Evolutionary conservation across 2,113 vertebrate species (phyloP), one percentile per base, ranked within the genome.

Genomic region (Chaenocephalus aceratus): DNA sequence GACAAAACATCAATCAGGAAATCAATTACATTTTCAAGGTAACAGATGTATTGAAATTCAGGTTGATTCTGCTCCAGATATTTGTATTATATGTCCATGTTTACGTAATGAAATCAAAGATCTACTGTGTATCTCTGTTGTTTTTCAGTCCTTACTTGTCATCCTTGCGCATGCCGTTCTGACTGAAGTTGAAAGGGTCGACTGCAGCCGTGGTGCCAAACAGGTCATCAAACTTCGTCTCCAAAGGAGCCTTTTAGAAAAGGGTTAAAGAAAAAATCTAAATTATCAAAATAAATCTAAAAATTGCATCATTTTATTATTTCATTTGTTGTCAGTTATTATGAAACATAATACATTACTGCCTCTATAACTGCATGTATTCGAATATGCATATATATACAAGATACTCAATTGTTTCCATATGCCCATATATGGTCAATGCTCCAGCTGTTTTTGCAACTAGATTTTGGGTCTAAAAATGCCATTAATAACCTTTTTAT

Each of bases 161-260:
- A 15, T 98, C 96, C 87, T 96, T 98, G 81, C 93, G 96, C 95
- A 97, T 96, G 73, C 98, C 97, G 0, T 99, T 99, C 88, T 99
- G 98, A 92, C 92, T 96, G 91, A 99, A 99, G 93, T 99, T 99
- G 92, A 98, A 99, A 0, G 97, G 97, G 75, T 98, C 97, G 0
- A 92, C 95, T 65, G 96, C 93, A 16, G 96, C 95, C 0, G 97
- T 95, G 72, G 96, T 98, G 83, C 98, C 98, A 2, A 99, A 99
- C 91, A 99, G 92, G 90, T 99, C 96, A 1, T 98, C 97, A 21
- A 99, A 99, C 81, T 96, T 97, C 72, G 95, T 97, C 90, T 99
- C 98, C 72, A 95, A 93, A 5, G 95, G 89, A 79, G 84, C 93
- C 98, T 99, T n/a, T 3, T 53, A 79, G 77, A 65, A 10, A 53